A percentile compares a stretch with the other conserved stretches of the same genome.
These are phyloP conservation scores for Synergus itoensis DNA, from an alignment of 2,888 invertebrate genomes.

Conservation along the genomic window DNA sequence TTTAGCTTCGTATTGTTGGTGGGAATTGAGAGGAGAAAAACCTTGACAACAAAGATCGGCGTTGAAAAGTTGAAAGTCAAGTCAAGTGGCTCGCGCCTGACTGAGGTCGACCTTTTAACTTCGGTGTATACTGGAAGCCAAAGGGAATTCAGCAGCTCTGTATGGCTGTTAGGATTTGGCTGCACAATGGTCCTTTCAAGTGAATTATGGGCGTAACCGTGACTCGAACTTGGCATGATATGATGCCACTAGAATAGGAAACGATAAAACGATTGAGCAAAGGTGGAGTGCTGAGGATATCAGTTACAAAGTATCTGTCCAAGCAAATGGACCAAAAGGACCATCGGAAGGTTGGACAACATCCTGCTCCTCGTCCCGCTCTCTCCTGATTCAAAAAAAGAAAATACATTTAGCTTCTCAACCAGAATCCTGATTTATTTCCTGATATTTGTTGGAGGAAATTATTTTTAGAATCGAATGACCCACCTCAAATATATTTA, in stretches of 20 bases:
- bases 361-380: neutral
- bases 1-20: constrained; percentile 8
- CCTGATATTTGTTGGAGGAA: neutral
- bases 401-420: neutral
- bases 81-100: constrained; percentile 25
- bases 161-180: constrained; percentile 29
- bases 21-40: neutral
- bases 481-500: neutral
- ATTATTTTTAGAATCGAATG: constrained; percentile 18
- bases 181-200: constrained; percentile 50
- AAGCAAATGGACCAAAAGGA: constrained; percentile 46
- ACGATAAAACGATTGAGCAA: constrained; percentile 44
- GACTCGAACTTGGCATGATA: constrained; percentile 51
- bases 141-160: constrained; percentile 34
- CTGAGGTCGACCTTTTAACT: constrained; percentile 28
- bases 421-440: neutral
- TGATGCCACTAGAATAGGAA: constrained; percentile 49
- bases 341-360: constrained; percentile 30
- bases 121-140: constrained; percentile 23
- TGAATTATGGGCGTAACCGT: constrained; percentile 57
- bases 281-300: constrained; percentile 53
- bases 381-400: neutral
- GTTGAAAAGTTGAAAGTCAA: constrained; percentile 29
- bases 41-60: constrained; percentile 22
- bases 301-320: constrained; percentile 53